Percentiles rank a stretch among this genome's conserved stretches.
Evolutionary conservation across 2,888 invertebrate genomes (phyloP).

Genomic region (Syrista parreyssii): DNA sequence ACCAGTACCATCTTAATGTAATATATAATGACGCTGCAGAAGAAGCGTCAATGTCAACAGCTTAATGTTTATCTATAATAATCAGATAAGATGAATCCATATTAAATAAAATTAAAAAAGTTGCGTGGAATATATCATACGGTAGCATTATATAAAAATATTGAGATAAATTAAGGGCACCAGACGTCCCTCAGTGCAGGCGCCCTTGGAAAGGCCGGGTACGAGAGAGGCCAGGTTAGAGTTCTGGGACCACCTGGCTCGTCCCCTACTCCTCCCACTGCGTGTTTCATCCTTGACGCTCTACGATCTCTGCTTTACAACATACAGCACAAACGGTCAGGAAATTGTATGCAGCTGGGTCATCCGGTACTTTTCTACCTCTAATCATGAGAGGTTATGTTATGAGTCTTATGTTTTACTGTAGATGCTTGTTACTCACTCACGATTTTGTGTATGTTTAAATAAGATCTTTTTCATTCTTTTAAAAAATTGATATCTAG

Average conservation of each 20-base stretch:
- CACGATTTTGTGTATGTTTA: neutral
- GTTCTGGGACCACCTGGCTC: slow-evolving; percentile 5
- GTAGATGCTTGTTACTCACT: neutral
- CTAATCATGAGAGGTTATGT: neutral
- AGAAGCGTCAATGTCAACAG: neutral
- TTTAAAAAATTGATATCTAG: neutral
- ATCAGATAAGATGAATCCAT: neutral
- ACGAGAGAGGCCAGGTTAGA: neutral
- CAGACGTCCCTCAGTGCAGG: neutral
- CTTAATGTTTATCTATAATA: neutral
- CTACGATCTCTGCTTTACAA: neutral
- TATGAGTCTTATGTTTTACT: neutral
- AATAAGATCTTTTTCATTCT: neutral
- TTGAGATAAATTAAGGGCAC: neutral
- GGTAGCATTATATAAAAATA: neutral
- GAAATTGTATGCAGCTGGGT: neutral
- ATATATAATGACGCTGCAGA: neutral
- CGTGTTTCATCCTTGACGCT: neutral
- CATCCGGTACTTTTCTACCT: neutral
- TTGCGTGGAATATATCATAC: neutral
- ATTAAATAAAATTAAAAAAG: neutral
- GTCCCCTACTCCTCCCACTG: slow-evolving; percentile 6
- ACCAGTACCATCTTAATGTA: neutral
- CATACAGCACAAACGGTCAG: neutral
- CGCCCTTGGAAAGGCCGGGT: slow-evolving; percentile 2